Base-by-base conservation (phyloP, 2,113 vertebrate genomes). In the Galemys pyrenaicus region DNA sequence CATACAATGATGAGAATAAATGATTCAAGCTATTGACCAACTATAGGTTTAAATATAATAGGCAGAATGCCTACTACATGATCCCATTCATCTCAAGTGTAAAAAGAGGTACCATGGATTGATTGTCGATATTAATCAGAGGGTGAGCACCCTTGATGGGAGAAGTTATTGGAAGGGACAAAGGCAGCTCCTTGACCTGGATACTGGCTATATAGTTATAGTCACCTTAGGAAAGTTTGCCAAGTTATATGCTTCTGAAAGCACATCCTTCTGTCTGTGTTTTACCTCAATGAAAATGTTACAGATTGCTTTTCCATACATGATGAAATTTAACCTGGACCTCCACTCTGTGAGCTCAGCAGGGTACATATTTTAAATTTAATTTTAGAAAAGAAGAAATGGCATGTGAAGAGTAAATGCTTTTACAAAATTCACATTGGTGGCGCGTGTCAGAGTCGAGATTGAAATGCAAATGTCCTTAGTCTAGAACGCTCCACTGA, bases 381-480 rank as follows among this genome's bases (percentile, higher is more conserved):
- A 28, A 70, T 26, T 54, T 79, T 41, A 11, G 70, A 65, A 70
- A 81, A 80, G 49, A 60, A 79, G 30, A 67, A 70, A 88, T 41
- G 62, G 28, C 19, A 20, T n/a, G 67, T 67, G n/a, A 54, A 90
- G 46, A 39, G 64, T n/a, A 20, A 65, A 46, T 37, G 2, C 54
- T 39, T 64, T 88, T 17, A 22, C 0, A 4, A 62, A 60, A 62
- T 26, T 58, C 10, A 0, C 10, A 28, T 41, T 35, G 10, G 32
- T 37, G 17, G 9, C 3, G 0, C 2, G 0, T 49, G 5, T 70
- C 12, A 5, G 6, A 3, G 13, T 11, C 13, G 44, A 32, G 62
- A 39, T n/a, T 1, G 65, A 94, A 67, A 78, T 1, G 12, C 39
- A 54, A 13, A 35, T 39, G 32, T 74, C 62, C 81, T 81, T 65